Conservation (phyloP, 2,888 invertebrate species). For the Clepsis dumicolana region DNA sequence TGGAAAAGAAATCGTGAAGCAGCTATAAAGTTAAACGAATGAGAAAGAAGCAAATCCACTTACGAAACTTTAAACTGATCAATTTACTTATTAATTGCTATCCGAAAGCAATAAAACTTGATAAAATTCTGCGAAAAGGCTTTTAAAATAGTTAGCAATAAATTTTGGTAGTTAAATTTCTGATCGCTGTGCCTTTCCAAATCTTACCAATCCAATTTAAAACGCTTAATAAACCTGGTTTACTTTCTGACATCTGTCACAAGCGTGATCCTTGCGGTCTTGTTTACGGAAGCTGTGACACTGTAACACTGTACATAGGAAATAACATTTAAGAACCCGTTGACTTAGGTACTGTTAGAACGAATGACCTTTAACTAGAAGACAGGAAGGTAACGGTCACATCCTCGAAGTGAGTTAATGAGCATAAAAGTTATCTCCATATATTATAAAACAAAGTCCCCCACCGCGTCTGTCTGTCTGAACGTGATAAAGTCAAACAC, state of each 20-base stretch:
- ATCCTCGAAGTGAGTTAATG: background rate
- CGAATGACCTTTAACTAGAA: conserved; percentile 3
- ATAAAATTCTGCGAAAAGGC: background rate
- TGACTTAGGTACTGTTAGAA: conserved; percentile 1
- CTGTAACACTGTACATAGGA: conserved; percentile 8
- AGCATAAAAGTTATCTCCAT: background rate
- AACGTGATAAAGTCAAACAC: too few relatives aligned
- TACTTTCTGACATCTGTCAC: conserved; percentile 8
- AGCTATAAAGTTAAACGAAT: conserved; percentile 7
- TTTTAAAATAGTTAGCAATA: background rate
- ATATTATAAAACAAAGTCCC: too few relatives aligned
- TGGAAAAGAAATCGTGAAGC: conserved; percentile 4
- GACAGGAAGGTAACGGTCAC: background rate
- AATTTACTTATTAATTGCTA: background rate
- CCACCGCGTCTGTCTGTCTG: too few relatives aligned
- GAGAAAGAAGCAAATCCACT: background rate
- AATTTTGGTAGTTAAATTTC: conserved; percentile 8
- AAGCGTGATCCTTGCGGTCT: conserved; percentile 8
- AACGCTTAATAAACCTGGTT: conserved; percentile 9
- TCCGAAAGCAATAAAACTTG: background rate
- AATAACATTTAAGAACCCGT: conserved; percentile 6
- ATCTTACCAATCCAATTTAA: conserved; percentile 4
- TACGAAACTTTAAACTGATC: background rate
- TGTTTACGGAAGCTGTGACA: conserved; percentile 30
- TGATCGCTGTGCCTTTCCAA: background rate